Evolutionary conservation across 2,888 invertebrate genomes (phyloP).

Genomic region (Pterostichus madidus): DNA sequence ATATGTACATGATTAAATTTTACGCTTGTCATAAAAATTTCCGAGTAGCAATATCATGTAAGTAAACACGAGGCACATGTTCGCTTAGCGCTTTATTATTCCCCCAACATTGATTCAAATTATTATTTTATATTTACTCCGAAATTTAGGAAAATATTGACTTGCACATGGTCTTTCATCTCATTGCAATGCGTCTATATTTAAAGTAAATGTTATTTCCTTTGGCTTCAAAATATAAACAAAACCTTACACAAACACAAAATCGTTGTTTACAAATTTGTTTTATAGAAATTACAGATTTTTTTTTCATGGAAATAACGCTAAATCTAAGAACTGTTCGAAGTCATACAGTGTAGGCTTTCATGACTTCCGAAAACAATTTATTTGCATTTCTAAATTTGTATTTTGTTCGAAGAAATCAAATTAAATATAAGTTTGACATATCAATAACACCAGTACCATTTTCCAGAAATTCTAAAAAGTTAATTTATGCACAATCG

Average conservation of each 20-base stretch:
- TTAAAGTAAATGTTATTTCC: constrained; percentile 54
- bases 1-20: constrained; percentile 26
- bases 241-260: constrained; percentile 29
- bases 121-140: constrained; percentile 49
- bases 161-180: constrained; percentile 48
- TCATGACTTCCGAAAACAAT: constrained; percentile 3
- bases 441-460: no score
- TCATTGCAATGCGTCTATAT: constrained; percentile 44
- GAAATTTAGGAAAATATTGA: constrained; percentile 27
- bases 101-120: constrained; percentile 19
- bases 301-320: constrained; percentile 38
- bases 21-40: constrained; percentile 32
- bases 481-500: no score
- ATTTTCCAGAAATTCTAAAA: no score
- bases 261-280: constrained; percentile 38
- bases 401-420: constrained; percentile 19
- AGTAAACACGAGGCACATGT: constrained; percentile 35
- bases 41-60: constrained; percentile 24
- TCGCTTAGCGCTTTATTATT: background rate
- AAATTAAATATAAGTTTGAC: background rate
- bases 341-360: background rate
- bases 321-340: constrained; percentile 33
- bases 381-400: constrained; percentile 44
- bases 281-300: constrained; percentile 35
- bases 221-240: constrained; percentile 53